Conservation (phyloP, 2,888 invertebrate species). For the Drepana falcataria region DNA sequence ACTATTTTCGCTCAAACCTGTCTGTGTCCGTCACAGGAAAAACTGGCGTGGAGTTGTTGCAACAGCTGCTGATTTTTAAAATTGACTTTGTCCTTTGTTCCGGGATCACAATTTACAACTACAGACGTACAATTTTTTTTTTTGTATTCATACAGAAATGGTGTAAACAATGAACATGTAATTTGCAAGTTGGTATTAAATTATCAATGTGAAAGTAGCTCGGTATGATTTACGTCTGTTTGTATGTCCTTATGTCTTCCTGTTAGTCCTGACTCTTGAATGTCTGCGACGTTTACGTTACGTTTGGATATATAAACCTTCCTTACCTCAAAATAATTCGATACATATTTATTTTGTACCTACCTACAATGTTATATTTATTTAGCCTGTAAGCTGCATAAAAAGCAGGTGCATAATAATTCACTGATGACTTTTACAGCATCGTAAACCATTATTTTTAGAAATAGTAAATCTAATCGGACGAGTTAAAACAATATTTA, state of each 20-base stretch:
- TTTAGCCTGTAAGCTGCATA: not conserved
- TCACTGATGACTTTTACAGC: not conserved
- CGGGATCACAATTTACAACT: not conserved
- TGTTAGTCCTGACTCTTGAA: too few relatives aligned
- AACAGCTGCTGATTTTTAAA: not conserved
- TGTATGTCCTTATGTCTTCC: too few relatives aligned
- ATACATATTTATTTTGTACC: too few relatives aligned
- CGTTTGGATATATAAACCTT: too few relatives aligned
- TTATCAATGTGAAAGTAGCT: too few relatives aligned
- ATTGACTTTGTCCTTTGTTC: not conserved
- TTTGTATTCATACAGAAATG: too few relatives aligned
- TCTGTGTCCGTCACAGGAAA: slow-evolving; percentile 60
- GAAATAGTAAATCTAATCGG: not conserved
- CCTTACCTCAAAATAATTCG: too few relatives aligned
- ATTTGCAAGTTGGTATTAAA: too few relatives aligned
- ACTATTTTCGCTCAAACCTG: slow-evolving; percentile 76
- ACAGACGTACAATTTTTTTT: too few relatives aligned
- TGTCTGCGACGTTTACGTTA: too few relatives aligned
- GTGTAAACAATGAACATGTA: too few relatives aligned
- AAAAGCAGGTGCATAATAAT: not conserved
- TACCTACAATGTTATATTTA: not conserved
- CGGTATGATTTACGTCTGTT: too few relatives aligned
- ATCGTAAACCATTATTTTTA: not conserved
- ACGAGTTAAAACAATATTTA: not conserved
- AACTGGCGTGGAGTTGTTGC: slow-evolving; percentile 32